These are phyloP conservation scores for Pao palembangensis DNA, from an alignment of 2,113 vertebrate genomes.

Conservation along the genomic window DNA sequence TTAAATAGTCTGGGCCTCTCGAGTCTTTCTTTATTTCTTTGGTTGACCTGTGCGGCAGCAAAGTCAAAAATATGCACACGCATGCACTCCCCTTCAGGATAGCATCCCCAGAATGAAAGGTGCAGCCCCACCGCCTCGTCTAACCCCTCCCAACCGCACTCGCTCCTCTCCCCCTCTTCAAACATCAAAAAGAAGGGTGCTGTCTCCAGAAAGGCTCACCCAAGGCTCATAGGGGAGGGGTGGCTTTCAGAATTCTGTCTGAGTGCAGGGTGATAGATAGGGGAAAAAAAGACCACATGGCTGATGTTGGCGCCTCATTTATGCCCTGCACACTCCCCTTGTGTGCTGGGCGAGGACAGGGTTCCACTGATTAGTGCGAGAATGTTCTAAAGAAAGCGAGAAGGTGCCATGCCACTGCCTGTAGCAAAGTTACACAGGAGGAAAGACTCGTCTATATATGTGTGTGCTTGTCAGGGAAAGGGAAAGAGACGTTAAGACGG, in stretches of 20 bases:
- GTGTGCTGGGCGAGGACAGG: slow-evolving; percentile 42
- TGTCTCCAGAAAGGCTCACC: slow-evolving; percentile 59
- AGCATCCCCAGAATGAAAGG: slow-evolving; percentile 63
- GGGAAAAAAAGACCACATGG: slow-evolving; percentile 32
- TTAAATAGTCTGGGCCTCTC: no score
- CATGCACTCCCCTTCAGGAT: slow-evolving; percentile 42
- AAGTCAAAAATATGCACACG: slow-evolving; percentile 13
- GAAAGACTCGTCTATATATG: slow-evolving; percentile 28
- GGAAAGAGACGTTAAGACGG: slow-evolving; percentile 20
- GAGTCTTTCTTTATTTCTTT: background rate
- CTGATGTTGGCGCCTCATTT: slow-evolving; percentile 45
- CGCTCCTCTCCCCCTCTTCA: slow-evolving; percentile 51
- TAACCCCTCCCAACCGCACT: slow-evolving; percentile 24
- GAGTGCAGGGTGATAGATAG: slow-evolving; percentile 14
- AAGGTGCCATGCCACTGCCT: slow-evolving; percentile 49
- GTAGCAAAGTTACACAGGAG: slow-evolving; percentile 51
- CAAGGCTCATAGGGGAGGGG: slow-evolving; percentile 36
- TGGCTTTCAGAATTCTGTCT: background rate
- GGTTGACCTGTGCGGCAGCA: slow-evolving; percentile 10
- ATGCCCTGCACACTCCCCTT: slow-evolving; percentile 32
- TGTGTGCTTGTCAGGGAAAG: slow-evolving; percentile 31
- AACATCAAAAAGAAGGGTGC: slow-evolving; percentile 68
- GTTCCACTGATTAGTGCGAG: slow-evolving; percentile 54
- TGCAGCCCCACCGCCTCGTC: slow-evolving; percentile 30
- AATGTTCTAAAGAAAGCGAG: slow-evolving; percentile 54